Evolutionary conservation across 2,888 invertebrate genomes (phyloP).

Genomic region (Folsomia candida): DNA sequence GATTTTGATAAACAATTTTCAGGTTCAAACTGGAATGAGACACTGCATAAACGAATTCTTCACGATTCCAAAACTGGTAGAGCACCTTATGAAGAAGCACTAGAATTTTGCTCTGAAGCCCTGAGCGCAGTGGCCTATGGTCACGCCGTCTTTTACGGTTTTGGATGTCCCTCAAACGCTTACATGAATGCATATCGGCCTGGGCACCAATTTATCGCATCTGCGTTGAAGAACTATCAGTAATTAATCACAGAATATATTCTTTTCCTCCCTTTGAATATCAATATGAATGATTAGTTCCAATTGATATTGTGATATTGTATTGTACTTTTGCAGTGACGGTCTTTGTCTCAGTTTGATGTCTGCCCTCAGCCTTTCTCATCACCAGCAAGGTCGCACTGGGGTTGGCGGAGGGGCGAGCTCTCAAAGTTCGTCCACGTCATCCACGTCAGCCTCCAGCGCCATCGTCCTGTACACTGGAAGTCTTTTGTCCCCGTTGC

Average conservation of each 20-base stretch:
- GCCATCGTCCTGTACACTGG: neutral
- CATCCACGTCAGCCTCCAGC: slow-evolving; percentile 13
- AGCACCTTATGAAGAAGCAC: slow-evolving; percentile 40
- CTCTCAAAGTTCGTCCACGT: slow-evolving; percentile 2
- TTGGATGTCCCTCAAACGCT: slow-evolving; percentile 27
- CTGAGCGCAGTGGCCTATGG: slow-evolving; percentile 39
- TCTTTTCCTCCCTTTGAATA: too few species aligned
- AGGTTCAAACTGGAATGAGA: slow-evolving; percentile 42
- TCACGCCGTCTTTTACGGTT: slow-evolving; percentile 39
- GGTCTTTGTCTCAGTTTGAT: slow-evolving; percentile 31
- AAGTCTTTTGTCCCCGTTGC: slow-evolving; percentile 28
- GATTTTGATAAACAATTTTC: neutral
- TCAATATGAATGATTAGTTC: too few species aligned
- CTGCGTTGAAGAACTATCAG: slow-evolving; percentile 35
- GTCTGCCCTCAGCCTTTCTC: slow-evolving; percentile 19
- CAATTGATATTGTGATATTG: too few species aligned
- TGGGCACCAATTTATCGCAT: slow-evolving; percentile 26
- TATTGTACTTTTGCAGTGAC: slow-evolving; percentile 27
- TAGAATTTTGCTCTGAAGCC: slow-evolving; percentile 37
- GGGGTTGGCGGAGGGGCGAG: slow-evolving; percentile 11
- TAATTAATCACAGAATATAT: slow-evolving; percentile 11
- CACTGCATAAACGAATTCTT: slow-evolving; percentile 27
- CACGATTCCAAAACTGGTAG: slow-evolving; percentile 26
- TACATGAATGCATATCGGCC: slow-evolving; percentile 34
- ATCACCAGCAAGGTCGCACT: slow-evolving; percentile 11